Evolutionary conservation across 2,113 vertebrate genomes (phyloP), one percentile per base, ranked within the genome.

Genomic region (Sula dactylatra): DNA sequence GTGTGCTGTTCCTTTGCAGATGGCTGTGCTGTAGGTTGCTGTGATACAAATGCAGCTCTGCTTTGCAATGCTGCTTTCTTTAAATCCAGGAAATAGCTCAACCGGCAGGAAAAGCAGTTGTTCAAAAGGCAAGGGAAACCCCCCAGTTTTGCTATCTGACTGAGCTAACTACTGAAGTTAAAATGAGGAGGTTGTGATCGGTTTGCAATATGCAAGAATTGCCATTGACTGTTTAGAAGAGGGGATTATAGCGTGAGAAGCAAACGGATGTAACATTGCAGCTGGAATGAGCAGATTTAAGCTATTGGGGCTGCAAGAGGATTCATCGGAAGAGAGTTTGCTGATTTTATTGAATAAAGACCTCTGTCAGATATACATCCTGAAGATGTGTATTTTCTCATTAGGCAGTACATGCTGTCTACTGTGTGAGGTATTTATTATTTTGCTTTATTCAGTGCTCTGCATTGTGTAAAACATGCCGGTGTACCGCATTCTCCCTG

Each of bases 101-200:
- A 13, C 0, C 1, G 44, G 66, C 36, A 4, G 0, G 0, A 40
- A 49, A 80, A 66, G 10, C 26, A 21, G 32, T 22, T 31, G 16
- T 59, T 88, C 6, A 65, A 16, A 45, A 67, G 49, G 85, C 44
- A 73, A 69, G 29, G 22, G 54, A 38, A 58, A 20, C 11, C 18
- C n/a, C 26, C 26, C 16, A 3, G 27, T 36, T 90, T 80, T 82
- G 31, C 54, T 62, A 3, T 80, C 64, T 56, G 56, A 7, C 42
- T 56, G 61, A 32, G 34, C 17, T 89, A 74, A 44, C 64, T 52
- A 2, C 55, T 87, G 74, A 21, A 45, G 55, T 78, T 70, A 50
- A 66, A 88, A 70, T 7, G 34, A 87, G 56, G 44, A 79, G 44
- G 52, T 14, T 86, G 22, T 50, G 83, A 16, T 59, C 47, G 4